A percentile compares a stretch with the other conserved stretches of the same genome.
These are phyloP conservation scores for Tetrao urogallus DNA, from an alignment of 2,113 vertebrate species.

Conservation along the genomic window DNA sequence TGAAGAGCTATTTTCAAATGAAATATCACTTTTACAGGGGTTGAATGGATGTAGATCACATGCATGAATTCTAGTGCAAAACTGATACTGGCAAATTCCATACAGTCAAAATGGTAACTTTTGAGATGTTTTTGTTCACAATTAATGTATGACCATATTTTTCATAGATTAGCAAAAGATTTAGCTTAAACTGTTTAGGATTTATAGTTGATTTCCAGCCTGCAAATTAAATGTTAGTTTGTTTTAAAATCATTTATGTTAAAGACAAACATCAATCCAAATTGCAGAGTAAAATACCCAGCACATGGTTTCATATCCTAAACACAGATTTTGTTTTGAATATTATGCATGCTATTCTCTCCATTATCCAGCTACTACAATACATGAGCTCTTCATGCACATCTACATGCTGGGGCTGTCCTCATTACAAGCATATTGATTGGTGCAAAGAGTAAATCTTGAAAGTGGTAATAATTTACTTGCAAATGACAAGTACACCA, in stretches of 20 bases:
- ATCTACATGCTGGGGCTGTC: neutral
- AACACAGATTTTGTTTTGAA: neutral
- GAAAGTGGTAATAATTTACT: neutral
- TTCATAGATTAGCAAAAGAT: neutral
- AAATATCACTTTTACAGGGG: neutral
- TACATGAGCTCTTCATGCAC: neutral
- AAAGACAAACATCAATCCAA: neutral
- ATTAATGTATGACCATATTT: neutral
- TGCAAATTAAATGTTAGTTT: neutral
- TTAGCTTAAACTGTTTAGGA: neutral
- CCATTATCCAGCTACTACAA: fast-evolving
- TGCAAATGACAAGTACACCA: neutral
- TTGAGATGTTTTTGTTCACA: neutral
- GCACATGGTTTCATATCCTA: fast-evolving
- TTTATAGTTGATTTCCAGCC: neutral
- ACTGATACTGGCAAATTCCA: neutral
- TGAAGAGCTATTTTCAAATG: neutral
- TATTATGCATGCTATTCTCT: neutral
- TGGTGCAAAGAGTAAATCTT: neutral
- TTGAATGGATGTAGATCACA: neutral
- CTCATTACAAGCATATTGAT: neutral
- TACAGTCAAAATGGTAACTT: neutral
- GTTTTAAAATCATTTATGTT: neutral
- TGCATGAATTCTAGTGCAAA: neutral
- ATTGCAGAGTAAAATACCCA: neutral